Conservation (phyloP, 2,888 invertebrate species). For the Sialis fuliginosa region DNA sequence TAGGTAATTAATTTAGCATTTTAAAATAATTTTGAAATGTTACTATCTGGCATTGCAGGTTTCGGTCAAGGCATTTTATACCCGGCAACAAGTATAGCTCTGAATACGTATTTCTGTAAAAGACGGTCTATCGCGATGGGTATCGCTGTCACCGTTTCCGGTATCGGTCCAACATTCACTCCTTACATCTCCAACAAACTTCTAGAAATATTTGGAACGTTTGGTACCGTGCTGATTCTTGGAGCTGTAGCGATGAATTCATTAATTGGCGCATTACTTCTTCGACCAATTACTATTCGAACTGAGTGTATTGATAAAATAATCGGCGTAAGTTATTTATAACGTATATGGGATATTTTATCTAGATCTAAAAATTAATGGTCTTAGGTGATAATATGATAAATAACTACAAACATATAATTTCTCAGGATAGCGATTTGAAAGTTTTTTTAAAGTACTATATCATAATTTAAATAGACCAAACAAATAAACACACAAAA, state of each 20-base stretch:
- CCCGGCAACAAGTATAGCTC: constrained; percentile 27
- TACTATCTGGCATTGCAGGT: constrained; percentile 21
- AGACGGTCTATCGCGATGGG: constrained; percentile 29
- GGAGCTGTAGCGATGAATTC: constrained; percentile 28
- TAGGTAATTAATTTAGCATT: no score
- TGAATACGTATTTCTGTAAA: constrained; percentile 30
- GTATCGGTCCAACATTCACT: constrained; percentile 28
- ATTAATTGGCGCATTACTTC: constrained; percentile 25
- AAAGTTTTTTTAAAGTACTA: no score
- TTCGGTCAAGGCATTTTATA: constrained; percentile 27
- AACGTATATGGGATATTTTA: no score
- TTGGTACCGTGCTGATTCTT: constrained; percentile 28
- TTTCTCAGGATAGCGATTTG: no score
- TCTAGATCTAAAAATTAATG: no score
- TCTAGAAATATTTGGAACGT: constrained; percentile 21
- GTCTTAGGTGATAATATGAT: no score
- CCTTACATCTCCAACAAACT: constrained; percentile 27
- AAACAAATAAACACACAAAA: no score
- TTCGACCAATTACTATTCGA: constrained; percentile 23
- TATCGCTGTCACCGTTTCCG: constrained; percentile 27
- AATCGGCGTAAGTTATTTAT: background rate
- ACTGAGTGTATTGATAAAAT: background rate
- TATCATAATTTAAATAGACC: no score
- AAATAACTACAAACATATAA: no score
- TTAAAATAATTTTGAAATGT: no score